These are phyloP conservation scores for Siphonodentalium dalli DNA, from an alignment of 2,888 invertebrate genomes.

Conservation along the genomic window DNA sequence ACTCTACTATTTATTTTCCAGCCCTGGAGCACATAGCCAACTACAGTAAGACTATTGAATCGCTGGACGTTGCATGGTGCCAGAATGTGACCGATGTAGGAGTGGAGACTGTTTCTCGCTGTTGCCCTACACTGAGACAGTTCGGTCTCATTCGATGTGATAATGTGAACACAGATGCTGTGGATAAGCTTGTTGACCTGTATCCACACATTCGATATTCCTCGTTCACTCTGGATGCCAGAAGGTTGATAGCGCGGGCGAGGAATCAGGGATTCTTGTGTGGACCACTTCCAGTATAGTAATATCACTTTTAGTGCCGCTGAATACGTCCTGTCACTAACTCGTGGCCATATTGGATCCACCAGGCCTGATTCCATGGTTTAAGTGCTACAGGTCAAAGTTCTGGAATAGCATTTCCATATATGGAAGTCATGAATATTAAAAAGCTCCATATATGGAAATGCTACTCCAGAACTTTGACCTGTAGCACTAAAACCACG, in stretches of 20 bases:
- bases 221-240: conserved; percentile 49
- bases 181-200: conserved; percentile 38
- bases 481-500: too few relatives aligned
- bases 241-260: conserved; percentile 39
- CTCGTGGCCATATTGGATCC: too few relatives aligned
- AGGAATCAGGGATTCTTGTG: conserved; percentile 33
- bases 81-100: conserved; percentile 45
- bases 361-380: too few relatives aligned
- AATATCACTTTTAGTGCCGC: too few relatives aligned
- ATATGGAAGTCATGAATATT: too few relatives aligned
- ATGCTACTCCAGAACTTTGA: too few relatives aligned
- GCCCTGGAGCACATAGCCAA: conserved; percentile 36
- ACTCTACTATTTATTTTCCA: too few relatives aligned
- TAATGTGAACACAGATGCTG: conserved; percentile 38
- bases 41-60: conserved; percentile 38
- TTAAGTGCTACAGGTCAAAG: too few relatives aligned
- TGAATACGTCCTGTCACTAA: too few relatives aligned
- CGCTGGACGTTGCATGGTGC: conserved; percentile 56
- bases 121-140: conserved; percentile 41
- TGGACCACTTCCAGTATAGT: too few relatives aligned
- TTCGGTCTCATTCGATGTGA: conserved; percentile 55
- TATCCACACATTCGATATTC: conserved; percentile 50
- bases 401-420: too few relatives aligned
- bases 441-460: too few relatives aligned
- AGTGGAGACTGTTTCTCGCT: conserved; percentile 36